A percentile compares a stretch with the other conserved stretches of the same genome.
Conservation (phyloP, 1,140 invertebrate genomes). For the Drosophila albomicans region DNA sequence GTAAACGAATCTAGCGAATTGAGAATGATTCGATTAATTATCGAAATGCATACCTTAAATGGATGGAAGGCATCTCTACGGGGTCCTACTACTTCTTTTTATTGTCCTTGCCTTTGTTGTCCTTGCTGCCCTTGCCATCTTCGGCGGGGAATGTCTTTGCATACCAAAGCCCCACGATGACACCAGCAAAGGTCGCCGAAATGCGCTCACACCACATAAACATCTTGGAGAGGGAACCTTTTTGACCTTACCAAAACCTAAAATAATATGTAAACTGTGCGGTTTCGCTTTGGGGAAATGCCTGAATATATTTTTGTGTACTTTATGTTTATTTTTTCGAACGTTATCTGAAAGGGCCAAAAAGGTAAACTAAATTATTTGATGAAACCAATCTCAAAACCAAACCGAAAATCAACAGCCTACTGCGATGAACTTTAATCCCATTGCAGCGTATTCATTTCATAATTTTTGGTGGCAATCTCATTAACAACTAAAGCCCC, state of each 20-base stretch:
- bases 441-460: neutral
- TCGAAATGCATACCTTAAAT: neutral
- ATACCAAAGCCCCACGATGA: constrained; percentile 65
- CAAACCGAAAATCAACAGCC: neutral
- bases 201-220: constrained; percentile 70
- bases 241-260: neutral
- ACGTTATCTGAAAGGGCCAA: constrained; percentile 7
- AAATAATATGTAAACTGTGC: too few species aligned
- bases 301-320: neutral
- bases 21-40: neutral
- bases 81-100: constrained; percentile 32
- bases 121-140: neutral
- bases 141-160: constrained; percentile 57
- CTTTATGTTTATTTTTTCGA: neutral
- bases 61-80: neutral
- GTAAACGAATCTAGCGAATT: neutral
- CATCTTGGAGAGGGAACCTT: constrained; percentile 33
- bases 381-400: neutral
- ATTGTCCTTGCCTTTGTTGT: constrained; percentile 43
- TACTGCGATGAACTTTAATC: constrained; percentile 15
- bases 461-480: neutral
- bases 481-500: constrained; percentile 3
- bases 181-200: constrained; percentile 54
- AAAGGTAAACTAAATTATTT: constrained; percentile 11
- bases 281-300: neutral